These are phyloP conservation scores for Papilio protenor DNA, from an alignment of 2,888 invertebrate genomes.

Conservation along the genomic window DNA sequence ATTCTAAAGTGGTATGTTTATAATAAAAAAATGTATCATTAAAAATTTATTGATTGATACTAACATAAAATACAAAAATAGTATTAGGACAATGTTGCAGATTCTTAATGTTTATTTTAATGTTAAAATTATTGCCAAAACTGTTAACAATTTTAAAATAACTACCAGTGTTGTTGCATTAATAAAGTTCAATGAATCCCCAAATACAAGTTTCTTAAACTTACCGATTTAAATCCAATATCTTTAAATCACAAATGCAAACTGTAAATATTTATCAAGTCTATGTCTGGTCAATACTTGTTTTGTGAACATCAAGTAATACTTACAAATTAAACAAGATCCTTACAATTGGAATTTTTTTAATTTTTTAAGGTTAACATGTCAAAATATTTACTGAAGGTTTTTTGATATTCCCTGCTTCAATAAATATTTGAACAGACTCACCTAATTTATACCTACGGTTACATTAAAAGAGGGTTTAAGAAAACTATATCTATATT, in stretches of 20 bases:
- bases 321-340: constrained; percentile 58
- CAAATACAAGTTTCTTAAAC: background rate
- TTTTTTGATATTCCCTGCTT: constrained; percentile 45
- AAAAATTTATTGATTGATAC: constrained; percentile 70
- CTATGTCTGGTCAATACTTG: constrained; percentile 55
- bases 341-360: constrained; percentile 57
- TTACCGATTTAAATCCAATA: constrained; percentile 14
- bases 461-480: constrained; percentile 51
- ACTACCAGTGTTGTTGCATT: background rate
- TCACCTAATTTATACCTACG: constrained; percentile 54
- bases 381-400: constrained; percentile 56
- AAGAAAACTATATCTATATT: constrained; percentile 27
- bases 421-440: constrained; percentile 51
- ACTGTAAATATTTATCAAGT: constrained; percentile 38
- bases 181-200: background rate
- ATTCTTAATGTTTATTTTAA: constrained; percentile 57
- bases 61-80: constrained; percentile 81
- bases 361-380: constrained; percentile 44
- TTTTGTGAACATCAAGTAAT: constrained; percentile 56
- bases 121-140: constrained; percentile 50
- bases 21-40: constrained; percentile 49
- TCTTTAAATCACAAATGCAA: constrained; percentile 50
- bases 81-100: constrained; percentile 69
- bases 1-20: background rate
- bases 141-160: constrained; percentile 13